Evolutionary conservation across 1,140 invertebrate genomes (phyloP).

Genomic region (Anagrus nilaparvatae): DNA sequence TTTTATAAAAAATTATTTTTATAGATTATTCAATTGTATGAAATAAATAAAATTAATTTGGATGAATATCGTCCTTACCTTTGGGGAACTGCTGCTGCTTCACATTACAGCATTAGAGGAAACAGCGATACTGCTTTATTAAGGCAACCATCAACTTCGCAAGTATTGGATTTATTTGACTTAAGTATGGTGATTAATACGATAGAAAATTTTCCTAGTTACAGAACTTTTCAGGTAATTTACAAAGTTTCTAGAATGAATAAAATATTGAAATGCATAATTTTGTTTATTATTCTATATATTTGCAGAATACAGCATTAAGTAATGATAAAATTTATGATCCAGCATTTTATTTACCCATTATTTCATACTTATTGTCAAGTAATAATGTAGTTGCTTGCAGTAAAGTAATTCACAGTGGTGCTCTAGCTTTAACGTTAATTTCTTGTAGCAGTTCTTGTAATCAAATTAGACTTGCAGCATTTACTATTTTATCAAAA

Average conservation of each 20-base stretch:
- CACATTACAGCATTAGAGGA: constrained; percentile 58
- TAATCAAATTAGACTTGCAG: constrained; percentile 47
- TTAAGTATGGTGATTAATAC: constrained; percentile 52
- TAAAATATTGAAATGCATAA: constrained; percentile 10
- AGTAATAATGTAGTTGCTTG: constrained; percentile 55
- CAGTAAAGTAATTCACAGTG: constrained; percentile 52
- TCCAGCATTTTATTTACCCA: constrained; percentile 59
- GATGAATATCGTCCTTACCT: constrained; percentile 65
- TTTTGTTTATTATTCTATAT: neutral
- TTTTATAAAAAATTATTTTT: constrained; percentile 9
- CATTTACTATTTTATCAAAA: constrained; percentile 53
- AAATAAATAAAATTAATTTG: constrained; percentile 48
- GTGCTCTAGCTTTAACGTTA: constrained; percentile 54
- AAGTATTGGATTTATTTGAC: constrained; percentile 62
- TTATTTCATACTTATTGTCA: constrained; percentile 52
- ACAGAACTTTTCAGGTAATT: constrained; percentile 28
- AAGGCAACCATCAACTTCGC: constrained; percentile 56
- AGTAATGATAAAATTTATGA: constrained; percentile 48
- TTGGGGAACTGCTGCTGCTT: constrained; percentile 66
- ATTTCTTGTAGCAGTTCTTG: constrained; percentile 51
- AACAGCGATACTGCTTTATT: constrained; percentile 50
- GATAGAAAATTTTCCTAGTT: constrained; percentile 55
- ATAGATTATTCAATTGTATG: constrained; percentile 52
- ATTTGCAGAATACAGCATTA: neutral
- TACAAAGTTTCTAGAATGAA: neutral